phyloP scores from a whole-genome alignment of 2,888 invertebrate genomes.

The Exocentrus adspersus region DNA sequence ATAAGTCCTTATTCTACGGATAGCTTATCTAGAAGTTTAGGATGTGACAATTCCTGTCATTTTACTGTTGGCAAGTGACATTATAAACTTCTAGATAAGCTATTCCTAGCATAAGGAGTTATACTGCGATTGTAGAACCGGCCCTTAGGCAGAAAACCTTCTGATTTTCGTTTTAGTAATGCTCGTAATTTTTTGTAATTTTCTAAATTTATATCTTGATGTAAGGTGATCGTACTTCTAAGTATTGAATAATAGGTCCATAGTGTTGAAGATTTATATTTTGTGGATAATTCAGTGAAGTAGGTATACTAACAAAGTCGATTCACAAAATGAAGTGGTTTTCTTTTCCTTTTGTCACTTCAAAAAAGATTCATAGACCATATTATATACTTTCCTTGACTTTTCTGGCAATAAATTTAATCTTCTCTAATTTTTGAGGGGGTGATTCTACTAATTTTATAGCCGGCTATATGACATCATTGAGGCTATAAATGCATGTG shows the following conservation, averaged over 20 bases:
- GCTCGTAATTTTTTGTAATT: constrained; percentile 1
- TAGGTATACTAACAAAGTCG: background rate
- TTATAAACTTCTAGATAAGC: too few species aligned
- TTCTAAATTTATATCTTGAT: constrained; percentile 2
- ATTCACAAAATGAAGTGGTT: background rate
- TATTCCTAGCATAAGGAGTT: too few species aligned
- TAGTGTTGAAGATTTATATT: background rate
- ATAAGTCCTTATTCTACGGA: too few species aligned
- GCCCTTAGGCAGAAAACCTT: too few species aligned
- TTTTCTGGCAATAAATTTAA: background rate
- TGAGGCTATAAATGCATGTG: too few species aligned
- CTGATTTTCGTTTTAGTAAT: constrained; percentile 5
- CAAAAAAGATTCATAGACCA: background rate
- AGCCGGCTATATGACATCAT: too few species aligned
- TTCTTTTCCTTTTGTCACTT: background rate
- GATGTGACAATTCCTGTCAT: too few species aligned
- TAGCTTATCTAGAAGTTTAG: too few species aligned
- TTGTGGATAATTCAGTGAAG: background rate
- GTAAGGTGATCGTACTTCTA: background rate
- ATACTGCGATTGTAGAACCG: too few species aligned
- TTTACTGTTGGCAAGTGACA: too few species aligned
- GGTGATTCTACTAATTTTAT: too few species aligned
- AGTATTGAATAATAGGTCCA: background rate
- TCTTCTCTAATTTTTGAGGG: background rate
- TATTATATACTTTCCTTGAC: background rate